Base-by-base conservation (phyloP, 2,113 vertebrate genomes). In the Ceyx cyanopectus region DNA sequence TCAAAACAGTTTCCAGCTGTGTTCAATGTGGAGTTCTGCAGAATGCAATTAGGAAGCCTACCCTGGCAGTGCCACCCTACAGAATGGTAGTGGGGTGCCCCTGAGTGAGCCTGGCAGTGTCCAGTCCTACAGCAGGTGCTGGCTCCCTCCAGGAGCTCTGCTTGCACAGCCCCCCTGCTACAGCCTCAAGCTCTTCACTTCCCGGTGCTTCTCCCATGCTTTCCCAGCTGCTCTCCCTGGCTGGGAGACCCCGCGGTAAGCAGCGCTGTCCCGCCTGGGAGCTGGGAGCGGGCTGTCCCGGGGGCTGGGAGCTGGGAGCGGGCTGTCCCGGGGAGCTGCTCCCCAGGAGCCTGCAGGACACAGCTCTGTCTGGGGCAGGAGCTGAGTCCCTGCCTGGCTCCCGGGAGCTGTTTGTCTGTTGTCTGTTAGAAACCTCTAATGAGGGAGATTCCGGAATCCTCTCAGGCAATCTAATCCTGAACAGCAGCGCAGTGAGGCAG, bases 371-470 rank as follows among this genome's bases (percentile, higher is more conserved):
- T 40, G 87, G 51, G 85, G 23, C 53, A 34, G 81, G 75, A 81
- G 56, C 75, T n/a, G 85, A 1, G 5, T 61, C 69, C 88, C 79
- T 62, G 67, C 85, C 57, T 4, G 0, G 3, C n/a, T 68, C 54
- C 54, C 0, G 1, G 20, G 61, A 50, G 70, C 40, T n/a, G 1
- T 34, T 51, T 24, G 53, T 68, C 54, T 76, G 90, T 63, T 69
- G 79, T 81, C 81, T 93, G 81, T 91, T 40, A 65, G 79, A n/a
- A 78, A 85, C 62, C 85, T 91, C 54, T 75, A 75, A 32, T 80
- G 53, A 79, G 1, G 45, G 70, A 79, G 88, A 73, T 60, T 21
- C 92, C 46, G 37, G 74, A 66, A 81, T 74, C 51, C 92, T 92
- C 63, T 43, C 32, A 37, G 94, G 91, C 88, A 81, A 26, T 18